Percentiles rank a stretch among this genome's conserved stretches.
phyloP scores from a whole-genome alignment of 2,113 vertebrate genomes.

The Australoheros scitulus region DNA sequence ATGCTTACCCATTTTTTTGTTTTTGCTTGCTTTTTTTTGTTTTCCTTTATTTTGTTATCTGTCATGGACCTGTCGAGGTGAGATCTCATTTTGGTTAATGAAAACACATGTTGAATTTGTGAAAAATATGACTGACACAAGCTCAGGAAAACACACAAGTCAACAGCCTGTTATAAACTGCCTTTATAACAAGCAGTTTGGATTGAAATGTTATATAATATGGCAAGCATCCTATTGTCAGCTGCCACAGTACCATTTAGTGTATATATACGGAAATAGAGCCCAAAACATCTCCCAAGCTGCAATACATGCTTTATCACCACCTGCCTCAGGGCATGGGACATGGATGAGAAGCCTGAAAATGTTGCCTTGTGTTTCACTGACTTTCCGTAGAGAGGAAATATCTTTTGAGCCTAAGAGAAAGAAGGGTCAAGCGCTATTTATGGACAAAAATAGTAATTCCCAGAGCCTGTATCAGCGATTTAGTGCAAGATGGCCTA shows the following conservation, averaged over 20 bases:
- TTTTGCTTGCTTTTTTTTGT: neutral
- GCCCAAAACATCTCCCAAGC: constrained; percentile 22
- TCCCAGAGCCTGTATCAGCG: constrained; percentile 65
- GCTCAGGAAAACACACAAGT: neutral
- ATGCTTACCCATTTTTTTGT: neutral
- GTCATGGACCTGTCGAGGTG: neutral
- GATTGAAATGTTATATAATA: neutral
- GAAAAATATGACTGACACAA: too few species aligned
- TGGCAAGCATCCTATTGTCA: neutral
- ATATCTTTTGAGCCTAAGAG: constrained; percentile 43
- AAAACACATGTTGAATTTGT: neutral
- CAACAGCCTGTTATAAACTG: neutral
- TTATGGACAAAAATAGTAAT: constrained; percentile 54
- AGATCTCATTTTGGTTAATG: neutral
- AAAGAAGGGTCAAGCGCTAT: constrained; percentile 62
- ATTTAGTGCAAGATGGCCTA: constrained; percentile 46
- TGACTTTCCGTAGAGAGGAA: constrained; percentile 33
- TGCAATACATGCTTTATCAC: constrained; percentile 30
- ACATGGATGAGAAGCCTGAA: constrained; percentile 32
- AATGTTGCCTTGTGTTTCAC: constrained; percentile 37
- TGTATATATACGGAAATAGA: constrained; percentile 5
- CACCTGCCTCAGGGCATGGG: constrained; percentile 36
- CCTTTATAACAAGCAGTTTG: neutral
- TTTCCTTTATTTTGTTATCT: neutral
- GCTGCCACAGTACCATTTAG: neutral